Percentiles rank a stretch among this genome's conserved stretches.
These are phyloP conservation scores for Stigmatopora nigra DNA, from an alignment of 2,113 vertebrate species.

Conservation along the genomic window DNA sequence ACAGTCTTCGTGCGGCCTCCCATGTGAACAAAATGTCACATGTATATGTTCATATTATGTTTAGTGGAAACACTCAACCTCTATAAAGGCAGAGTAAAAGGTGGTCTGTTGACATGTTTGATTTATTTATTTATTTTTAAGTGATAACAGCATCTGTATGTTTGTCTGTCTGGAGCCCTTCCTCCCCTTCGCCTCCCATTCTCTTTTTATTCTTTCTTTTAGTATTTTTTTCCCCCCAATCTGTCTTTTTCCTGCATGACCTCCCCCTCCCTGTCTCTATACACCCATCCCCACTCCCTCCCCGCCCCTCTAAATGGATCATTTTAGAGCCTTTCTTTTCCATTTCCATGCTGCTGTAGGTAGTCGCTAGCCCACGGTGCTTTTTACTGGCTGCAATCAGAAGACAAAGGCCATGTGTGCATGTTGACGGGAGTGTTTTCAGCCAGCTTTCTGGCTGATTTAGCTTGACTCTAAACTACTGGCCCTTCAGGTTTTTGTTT, in stretches of 20 bases:
- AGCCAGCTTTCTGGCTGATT: constrained; percentile 63
- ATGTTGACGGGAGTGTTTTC: constrained; percentile 44
- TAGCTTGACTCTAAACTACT: constrained; percentile 45
- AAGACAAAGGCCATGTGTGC: constrained; percentile 48
- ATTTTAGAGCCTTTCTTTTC: constrained; percentile 53
- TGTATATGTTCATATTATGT: constrained; percentile 19
- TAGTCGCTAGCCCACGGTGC: constrained; percentile 41
- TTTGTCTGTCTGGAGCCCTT: constrained; percentile 56
- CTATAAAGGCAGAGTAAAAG: constrained; percentile 49
- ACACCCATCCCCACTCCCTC: constrained; percentile 18
- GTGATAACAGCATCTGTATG: constrained; percentile 72
- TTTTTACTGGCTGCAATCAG: constrained; percentile 45
- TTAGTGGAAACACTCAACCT: constrained; percentile 11
- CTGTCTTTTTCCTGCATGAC: constrained; percentile 32
- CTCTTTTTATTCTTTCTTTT: constrained; percentile 14
- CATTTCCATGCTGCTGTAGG: constrained; percentile 47
- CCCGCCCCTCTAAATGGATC: constrained; percentile 49
- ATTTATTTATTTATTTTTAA: constrained; percentile 60
- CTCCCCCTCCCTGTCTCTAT: constrained; percentile 11
- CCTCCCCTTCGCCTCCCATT: constrained; percentile 29
- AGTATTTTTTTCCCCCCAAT: constrained; percentile 1
- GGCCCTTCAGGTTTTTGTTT: constrained; percentile 45
- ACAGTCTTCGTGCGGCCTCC: constrained; percentile 20
- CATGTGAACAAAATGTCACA: constrained; percentile 5
- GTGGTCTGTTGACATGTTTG: constrained; percentile 66